Evolutionary conservation across 2,113 vertebrate genomes (phyloP), one percentile per base, ranked within the genome.

Genomic region (Sula dactylatra): DNA sequence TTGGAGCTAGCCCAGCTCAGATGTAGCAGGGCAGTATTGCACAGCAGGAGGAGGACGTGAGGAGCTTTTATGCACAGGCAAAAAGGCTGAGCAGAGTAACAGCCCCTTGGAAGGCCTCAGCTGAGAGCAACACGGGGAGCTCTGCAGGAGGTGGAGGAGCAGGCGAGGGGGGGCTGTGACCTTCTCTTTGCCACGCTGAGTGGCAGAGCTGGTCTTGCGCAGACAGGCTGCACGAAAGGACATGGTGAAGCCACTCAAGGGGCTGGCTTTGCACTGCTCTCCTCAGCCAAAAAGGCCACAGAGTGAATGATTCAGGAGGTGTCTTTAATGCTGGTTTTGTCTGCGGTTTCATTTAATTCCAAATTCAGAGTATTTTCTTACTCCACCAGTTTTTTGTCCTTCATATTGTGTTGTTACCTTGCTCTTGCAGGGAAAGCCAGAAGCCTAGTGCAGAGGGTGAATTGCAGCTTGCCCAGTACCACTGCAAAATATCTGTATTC

Each of bases 161-260:
- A 42, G 50, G 18, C 0, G 1, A 45, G 36, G n/a, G 7, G 10
- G 9, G 16, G 7, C 38, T 71, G 52, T 13, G 11, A 26, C 19
- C 3, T 69, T 32, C 58, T 40, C 15, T 64, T 71, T 26, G 7
- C 19, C 34, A 13, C 2, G 3, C 7, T 4, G 44, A 52, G 66
- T 1, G 4, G 36, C 16, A 38, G 32, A 76, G 31, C 58, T 47
- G 56, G 44, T 36, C 59, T 54, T 29, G 36, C 1, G 9, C 9
- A 38, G 61, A 11, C 0, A 8, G 5, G 31, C 2, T 9, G 14
- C 44, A 13, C 0, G 1, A 29, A 86, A 89, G n/a, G 52, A 31
- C 8, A 3, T 4, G 27, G 32, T 24, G 18, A 85, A 91, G 22
- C 42, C 11, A 7, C 47, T 50, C 20, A 3, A 4, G 11, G 38